These are phyloP conservation scores for Iguana delicatissima DNA, from an alignment of 2,797 vertebrate species.

Conservation along the genomic window DNA sequence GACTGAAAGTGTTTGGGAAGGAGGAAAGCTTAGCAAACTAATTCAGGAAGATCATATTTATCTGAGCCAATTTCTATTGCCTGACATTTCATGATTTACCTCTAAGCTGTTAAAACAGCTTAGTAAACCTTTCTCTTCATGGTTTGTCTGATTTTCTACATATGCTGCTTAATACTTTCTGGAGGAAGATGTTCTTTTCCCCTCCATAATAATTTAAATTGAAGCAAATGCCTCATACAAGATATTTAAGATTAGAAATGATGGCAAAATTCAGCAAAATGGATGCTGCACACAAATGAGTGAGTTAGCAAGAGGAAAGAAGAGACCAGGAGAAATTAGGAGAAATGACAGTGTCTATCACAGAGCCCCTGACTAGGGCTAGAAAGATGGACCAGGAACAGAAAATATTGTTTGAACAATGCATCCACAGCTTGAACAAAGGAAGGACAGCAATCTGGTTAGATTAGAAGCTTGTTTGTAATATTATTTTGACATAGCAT, in stretches of 20 bases:
- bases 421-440: no score
- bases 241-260: conserved; percentile 60
- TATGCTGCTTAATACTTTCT: conserved; percentile 74
- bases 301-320: not conserved
- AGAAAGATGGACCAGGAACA: no score
- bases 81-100: conserved; percentile 82
- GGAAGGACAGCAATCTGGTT: no score
- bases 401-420: no score
- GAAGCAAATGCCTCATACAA: conserved; percentile 56
- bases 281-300: conserved; percentile 37
- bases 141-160: conserved; percentile 65
- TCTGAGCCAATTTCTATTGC: conserved; percentile 79
- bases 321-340: no score
- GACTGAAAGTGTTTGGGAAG: conserved; percentile 75
- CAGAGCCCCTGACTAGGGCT: no score
- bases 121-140: conserved; percentile 76
- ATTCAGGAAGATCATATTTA: conserved; percentile 78
- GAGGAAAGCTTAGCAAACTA: conserved; percentile 79
- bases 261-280: conserved; percentile 36
- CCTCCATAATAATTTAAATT: conserved; percentile 69
- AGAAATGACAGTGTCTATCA: no score
- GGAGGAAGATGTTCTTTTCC: conserved; percentile 38
- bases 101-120: conserved; percentile 81
- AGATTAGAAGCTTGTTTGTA: no score
- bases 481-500: no score